Evolutionary conservation across 1,140 invertebrate genomes (phyloP).

Genomic region (Zaprionus kolodkinae): DNA sequence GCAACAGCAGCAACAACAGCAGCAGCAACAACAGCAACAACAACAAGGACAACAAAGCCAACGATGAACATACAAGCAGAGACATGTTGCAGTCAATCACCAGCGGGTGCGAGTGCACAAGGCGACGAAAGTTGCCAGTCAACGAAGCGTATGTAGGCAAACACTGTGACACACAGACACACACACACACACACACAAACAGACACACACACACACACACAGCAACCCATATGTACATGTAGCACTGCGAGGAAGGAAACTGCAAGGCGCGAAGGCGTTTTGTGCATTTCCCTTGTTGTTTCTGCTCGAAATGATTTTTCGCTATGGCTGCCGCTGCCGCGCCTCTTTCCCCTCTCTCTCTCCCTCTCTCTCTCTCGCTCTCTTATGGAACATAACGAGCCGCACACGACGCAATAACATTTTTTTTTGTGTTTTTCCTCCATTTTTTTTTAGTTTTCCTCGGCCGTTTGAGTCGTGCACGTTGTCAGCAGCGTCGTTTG

Average conservation of each 20-base stretch:
- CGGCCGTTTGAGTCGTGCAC: constrained; percentile 62
- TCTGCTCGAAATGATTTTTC: constrained; percentile 79
- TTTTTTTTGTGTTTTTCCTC: constrained; percentile 7
- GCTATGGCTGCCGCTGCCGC: constrained; percentile 9
- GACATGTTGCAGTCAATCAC: constrained; percentile 79
- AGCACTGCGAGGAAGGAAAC: constrained; percentile 28
- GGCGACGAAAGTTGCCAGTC: constrained; percentile 77
- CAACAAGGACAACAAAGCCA: constrained; percentile 15
- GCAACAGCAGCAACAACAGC: constrained; percentile 3
- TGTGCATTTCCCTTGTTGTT: constrained; percentile 79
- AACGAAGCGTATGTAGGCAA: constrained; percentile 76
- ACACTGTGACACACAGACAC: constrained; percentile 59
- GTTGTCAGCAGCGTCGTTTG: constrained; percentile 67
- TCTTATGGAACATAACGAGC: constrained; percentile 55
- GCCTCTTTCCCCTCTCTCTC: neutral
- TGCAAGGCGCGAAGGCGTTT: constrained; percentile 72
- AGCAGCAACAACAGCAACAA: constrained; percentile 23
- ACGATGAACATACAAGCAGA: constrained; percentile 33
- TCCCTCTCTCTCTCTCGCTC: constrained; percentile 5
- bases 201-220: constrained; percentile 13
- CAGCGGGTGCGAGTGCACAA: constrained; percentile 51
- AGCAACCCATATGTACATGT: neutral
- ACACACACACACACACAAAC: constrained; percentile 12
- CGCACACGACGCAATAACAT: constrained; percentile 52
- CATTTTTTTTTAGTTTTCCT: constrained; percentile 22